Percentiles rank a stretch among this genome's conserved stretches.
phyloP scores from a whole-genome alignment of 2,797 vertebrate species.

The Aplochiton taeniatus region DNA sequence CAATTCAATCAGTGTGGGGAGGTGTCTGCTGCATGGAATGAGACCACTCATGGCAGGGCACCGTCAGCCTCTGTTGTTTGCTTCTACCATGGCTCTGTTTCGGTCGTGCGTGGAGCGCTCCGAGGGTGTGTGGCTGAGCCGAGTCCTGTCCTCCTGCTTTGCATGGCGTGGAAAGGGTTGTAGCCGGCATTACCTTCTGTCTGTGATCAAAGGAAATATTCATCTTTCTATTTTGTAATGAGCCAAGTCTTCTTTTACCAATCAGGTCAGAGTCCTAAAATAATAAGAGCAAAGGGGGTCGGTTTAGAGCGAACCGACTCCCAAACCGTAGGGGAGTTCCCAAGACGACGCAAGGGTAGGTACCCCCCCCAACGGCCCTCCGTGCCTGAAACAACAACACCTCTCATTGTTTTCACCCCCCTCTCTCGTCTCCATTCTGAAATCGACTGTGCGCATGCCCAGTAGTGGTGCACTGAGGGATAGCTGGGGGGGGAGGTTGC shows the following conservation, averaged over 20 bases:
- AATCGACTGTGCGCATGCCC: conserved; percentile 57
- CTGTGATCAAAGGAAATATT: conserved; percentile 41
- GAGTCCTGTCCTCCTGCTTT: conserved; percentile 58
- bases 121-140: conserved; percentile 24
- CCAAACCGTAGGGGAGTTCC: conserved; percentile 99
- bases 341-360: conserved; percentile 97
- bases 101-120: too few species aligned
- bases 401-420: conserved; percentile 27
- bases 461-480: conserved; percentile 19
- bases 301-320: conserved; percentile 99
- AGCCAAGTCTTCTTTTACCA: conserved; percentile 92
- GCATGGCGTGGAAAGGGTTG: conserved; percentile 61
- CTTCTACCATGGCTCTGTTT: too few species aligned
- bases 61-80: too few species aligned
- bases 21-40: conserved; percentile 71
- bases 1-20: conserved; percentile 65
- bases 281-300: conserved; percentile 98
- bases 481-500: conserved; percentile 16
- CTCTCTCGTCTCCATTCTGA: conserved; percentile 6
- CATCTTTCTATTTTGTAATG: conserved; percentile 80
- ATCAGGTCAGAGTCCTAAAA: conserved; percentile 99
- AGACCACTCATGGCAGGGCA: conserved; percentile 66
- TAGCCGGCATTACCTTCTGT: too few species aligned
- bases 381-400: conserved; percentile 39
- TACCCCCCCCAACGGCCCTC: conserved; percentile 74